phyloP scores from a whole-genome alignment of 2,797 vertebrate genomes.

The Anolis apletophallus region DNA sequence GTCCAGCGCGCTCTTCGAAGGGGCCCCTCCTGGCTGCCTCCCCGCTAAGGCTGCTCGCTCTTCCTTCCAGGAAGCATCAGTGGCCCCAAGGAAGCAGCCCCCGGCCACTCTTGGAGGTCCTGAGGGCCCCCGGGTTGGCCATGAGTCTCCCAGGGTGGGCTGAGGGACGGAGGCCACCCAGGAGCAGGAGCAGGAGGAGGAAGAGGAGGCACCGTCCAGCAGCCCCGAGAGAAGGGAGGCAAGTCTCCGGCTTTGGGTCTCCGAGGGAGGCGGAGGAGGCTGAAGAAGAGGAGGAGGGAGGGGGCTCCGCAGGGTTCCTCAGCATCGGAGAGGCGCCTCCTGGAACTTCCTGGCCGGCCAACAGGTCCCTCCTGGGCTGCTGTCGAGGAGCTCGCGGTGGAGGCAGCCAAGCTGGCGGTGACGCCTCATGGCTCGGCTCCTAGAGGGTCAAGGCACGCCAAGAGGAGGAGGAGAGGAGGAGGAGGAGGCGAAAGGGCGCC shows the following conservation, averaged over 20 bases:
- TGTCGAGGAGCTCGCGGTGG: too few relatives aligned
- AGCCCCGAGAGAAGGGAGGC: conserved; percentile 49
- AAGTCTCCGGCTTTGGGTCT: neutral
- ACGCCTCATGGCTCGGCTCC: neutral
- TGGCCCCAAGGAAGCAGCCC: conserved; percentile 12
- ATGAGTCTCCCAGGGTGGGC: conserved; percentile 52
- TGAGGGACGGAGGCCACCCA: conserved; percentile 48
- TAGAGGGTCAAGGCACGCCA: conserved; percentile 16
- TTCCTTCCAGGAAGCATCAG: conserved; percentile 15
- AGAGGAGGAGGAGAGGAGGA: conserved; percentile 13
- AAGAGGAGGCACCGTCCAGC: conserved; percentile 37
- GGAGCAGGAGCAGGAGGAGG: conserved; percentile 36
- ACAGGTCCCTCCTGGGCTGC: neutral
- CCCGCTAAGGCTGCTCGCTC: neutral
- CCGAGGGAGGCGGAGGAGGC: neutral
- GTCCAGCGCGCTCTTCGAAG: neutral
- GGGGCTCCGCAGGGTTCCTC: neutral
- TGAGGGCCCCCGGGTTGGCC: conserved; percentile 49
- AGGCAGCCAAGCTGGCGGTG: neutral
- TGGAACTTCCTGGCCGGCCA: neutral
- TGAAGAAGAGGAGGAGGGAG: neutral
- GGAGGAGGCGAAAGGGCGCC: neutral
- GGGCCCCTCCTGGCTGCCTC: neutral
- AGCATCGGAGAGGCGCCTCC: neutral
- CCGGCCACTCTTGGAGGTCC: conserved; percentile 5